Base-by-base conservation (phyloP, 2,888 invertebrate genomes). In the Acleris holmiana region DNA sequence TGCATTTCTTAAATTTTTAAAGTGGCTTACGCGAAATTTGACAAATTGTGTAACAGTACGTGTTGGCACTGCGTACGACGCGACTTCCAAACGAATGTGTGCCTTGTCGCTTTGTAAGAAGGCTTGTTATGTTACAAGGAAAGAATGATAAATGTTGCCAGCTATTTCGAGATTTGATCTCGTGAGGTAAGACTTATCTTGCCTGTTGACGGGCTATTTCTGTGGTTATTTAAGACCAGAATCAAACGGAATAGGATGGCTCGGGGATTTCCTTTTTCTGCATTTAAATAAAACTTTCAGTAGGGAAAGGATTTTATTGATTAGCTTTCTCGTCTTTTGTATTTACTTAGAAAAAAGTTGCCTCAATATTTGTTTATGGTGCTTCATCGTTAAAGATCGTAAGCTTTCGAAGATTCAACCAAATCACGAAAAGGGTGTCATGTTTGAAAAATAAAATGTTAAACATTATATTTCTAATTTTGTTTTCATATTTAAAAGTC, bases 101-200 rank as follows among this genome's bases (percentile, higher is more conserved):
- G 41, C 49, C 60, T 55, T 60, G 59, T 35, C 44, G 15, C n/a
- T 15, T 59, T 15, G 48, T 21, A 7, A 7, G 55, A 65, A 21
- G 35, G 29, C 48, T 15, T 50, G 18, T 41, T 50, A 17, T 44
- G 21, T 18, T 15, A 19, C 19, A 18, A 35, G 5, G 0, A 25
- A 18, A 46, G 7, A 46, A 53, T 66, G 23, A 71, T 71, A 71
- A 71, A 71, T 71, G 68, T 68, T 51, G 54, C 46, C 25, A 59
- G 58, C 69, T 67, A 68, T 69, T 69, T 66, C 61, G 65, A 69
- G 69, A 71, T 69, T 59, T 68, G 64, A 67, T 68, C 71, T 67
- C 47, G 47, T 47, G 55, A 68, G 69, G 69, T 69, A 66, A 66
- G 65, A 58, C 65, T 69, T 69, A 69, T 71, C 68, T 60, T 29